These are phyloP conservation scores for Lepisosteus oculatus DNA, from an alignment of 2,113 vertebrate genomes.

Conservation along the genomic window DNA sequence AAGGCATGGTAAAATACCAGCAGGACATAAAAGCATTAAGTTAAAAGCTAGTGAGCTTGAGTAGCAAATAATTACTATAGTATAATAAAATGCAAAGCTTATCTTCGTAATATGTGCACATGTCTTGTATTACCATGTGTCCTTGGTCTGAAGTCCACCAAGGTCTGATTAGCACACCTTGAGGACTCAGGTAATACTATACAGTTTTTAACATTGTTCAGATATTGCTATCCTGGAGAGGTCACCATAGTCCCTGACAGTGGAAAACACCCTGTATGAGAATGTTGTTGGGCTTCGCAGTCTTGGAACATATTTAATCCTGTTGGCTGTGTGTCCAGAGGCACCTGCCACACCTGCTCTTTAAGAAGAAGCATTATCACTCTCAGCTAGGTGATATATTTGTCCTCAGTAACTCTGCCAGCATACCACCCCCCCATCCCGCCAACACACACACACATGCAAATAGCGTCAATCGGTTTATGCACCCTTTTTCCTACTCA, in stretches of 20 bases:
- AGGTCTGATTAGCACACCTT: not conserved
- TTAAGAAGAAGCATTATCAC: not conserved
- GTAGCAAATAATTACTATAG: not conserved
- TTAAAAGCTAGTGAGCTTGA: too few relatives aligned
- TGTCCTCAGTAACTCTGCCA: not conserved
- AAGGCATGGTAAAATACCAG: too few relatives aligned
- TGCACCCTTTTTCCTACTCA: too few relatives aligned
- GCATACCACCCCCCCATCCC: not conserved
- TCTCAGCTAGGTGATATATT: not conserved
- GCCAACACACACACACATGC: not conserved
- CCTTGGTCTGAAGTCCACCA: not conserved
- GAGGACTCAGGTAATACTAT: slow-evolving; percentile 1
- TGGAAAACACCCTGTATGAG: not conserved
- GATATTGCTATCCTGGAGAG: not conserved
- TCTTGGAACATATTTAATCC: not conserved
- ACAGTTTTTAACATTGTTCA: not conserved
- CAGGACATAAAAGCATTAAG: too few relatives aligned
- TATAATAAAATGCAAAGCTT: not conserved
- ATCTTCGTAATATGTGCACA: not conserved
- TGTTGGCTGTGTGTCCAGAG: not conserved
- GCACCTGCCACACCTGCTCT: not conserved
- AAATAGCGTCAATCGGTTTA: not conserved
- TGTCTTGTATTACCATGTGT: slow-evolving; percentile 2
- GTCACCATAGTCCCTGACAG: not conserved
- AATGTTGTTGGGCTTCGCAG: not conserved